Evolutionary conservation across 2,113 vertebrate genomes (phyloP).

Genomic region (Upupa epops): DNA sequence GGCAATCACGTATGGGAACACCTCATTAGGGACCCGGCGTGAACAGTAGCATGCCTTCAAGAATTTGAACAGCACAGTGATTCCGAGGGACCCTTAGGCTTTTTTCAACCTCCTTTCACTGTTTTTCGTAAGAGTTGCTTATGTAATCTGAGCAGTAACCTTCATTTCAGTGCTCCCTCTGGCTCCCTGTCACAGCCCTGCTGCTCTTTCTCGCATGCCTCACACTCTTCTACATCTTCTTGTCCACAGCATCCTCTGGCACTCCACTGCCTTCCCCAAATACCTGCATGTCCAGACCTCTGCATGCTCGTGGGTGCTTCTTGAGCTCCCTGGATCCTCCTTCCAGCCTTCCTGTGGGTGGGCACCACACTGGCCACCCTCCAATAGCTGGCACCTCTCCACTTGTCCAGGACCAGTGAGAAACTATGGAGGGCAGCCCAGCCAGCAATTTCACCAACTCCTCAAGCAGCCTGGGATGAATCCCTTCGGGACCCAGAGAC

Average conservation of each 20-base stretch:
- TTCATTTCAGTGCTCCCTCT: not conserved
- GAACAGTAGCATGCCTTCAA: not conserved
- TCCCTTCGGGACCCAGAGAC: too few species aligned
- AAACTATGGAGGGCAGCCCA: too few species aligned
- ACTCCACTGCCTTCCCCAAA: not conserved
- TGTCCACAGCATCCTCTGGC: not conserved
- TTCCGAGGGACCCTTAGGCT: rapidly evolving
- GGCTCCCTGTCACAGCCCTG: not conserved
- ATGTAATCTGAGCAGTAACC: not conserved
- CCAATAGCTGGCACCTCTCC: too few species aligned
- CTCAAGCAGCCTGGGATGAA: too few species aligned
- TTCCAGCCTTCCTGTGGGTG: too few species aligned
- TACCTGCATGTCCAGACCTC: not conserved
- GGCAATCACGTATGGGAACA: constrained; percentile 3
- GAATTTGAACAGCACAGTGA: not conserved
- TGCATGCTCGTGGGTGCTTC: rapidly evolving
- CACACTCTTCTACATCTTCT: not conserved
- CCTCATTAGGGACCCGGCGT: not conserved
- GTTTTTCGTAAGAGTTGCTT: not conserved
- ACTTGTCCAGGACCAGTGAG: too few species aligned
- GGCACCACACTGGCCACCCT: too few species aligned
- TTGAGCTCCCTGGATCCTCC: too few species aligned
- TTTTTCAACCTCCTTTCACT: not conserved
- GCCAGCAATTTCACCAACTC: too few species aligned
- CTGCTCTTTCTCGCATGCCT: not conserved